These are phyloP conservation scores for Chloropsis hardwickii DNA, from an alignment of 2,113 vertebrate species.

Conservation along the genomic window DNA sequence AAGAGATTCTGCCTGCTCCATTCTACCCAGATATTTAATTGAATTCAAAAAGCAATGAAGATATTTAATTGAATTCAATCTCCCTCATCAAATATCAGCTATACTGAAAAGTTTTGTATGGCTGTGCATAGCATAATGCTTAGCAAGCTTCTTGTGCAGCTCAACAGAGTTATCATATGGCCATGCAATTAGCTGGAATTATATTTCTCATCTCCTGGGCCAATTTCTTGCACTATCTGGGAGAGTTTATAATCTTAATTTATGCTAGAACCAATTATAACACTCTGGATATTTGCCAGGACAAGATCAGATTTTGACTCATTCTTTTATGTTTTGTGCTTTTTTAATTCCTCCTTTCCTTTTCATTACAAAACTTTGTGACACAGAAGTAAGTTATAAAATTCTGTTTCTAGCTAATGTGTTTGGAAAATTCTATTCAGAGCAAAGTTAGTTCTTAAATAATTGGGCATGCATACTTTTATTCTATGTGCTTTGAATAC, in stretches of 20 bases:
- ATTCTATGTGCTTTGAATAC: not conserved
- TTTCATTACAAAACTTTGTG: not conserved
- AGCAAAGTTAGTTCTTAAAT: not conserved
- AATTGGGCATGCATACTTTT: not conserved
- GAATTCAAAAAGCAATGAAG: not conserved
- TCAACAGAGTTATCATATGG: not conserved
- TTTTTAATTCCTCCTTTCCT: not conserved
- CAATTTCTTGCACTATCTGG: not conserved
- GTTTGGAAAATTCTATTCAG: not conserved
- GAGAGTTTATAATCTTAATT: not conserved
- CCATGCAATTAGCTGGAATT: not conserved
- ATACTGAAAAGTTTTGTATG: not conserved
- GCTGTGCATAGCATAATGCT: not conserved
- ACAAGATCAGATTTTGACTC: not conserved
- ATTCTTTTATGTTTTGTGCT: not conserved
- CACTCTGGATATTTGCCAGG: not conserved
- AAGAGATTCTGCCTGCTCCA: not conserved
- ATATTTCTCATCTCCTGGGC: not conserved
- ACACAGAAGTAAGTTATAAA: not conserved
- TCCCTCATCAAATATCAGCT: not conserved
- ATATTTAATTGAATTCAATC: not conserved
- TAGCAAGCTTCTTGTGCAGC: not conserved
- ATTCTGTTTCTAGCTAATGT: not conserved
- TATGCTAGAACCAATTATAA: not conserved
- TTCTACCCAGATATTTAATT: not conserved